Percentiles rank a stretch among this genome's conserved stretches.
These are phyloP conservation scores for Ceyx cyanopectus DNA, from an alignment of 2,113 vertebrate genomes.

Conservation along the genomic window DNA sequence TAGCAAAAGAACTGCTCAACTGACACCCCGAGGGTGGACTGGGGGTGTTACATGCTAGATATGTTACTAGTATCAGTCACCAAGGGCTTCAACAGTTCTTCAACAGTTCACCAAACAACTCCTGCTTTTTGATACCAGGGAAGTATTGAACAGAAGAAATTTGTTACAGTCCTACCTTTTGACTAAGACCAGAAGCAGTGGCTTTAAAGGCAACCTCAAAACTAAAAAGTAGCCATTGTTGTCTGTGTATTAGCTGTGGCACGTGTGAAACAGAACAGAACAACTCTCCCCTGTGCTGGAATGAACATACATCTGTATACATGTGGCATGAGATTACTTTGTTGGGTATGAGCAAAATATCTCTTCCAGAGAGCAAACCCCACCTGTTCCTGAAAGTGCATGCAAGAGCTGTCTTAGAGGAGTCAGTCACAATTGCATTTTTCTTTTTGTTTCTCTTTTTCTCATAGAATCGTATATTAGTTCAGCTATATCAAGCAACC, in stretches of 20 bases:
- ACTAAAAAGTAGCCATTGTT: background rate
- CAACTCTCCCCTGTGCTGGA: background rate
- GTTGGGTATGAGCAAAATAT: background rate
- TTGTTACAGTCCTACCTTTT: background rate
- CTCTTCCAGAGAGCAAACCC: background rate
- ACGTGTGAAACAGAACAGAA: background rate
- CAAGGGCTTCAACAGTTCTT: background rate
- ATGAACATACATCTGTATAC: background rate
- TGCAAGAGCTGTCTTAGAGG: background rate
- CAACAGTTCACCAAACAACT: background rate
- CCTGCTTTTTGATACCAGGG: background rate
- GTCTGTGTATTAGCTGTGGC: background rate
- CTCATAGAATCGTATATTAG: constrained; percentile 80
- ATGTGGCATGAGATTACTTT: background rate
- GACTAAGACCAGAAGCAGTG: background rate
- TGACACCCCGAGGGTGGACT: background rate
- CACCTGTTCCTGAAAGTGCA: background rate
- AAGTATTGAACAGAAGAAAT: background rate
- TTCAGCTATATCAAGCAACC: constrained; percentile 78
- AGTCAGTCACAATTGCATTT: background rate
- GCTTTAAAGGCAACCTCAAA: background rate
- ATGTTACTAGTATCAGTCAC: background rate
- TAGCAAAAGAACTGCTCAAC: background rate
- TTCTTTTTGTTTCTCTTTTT: constrained; percentile 18
- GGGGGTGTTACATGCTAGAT: background rate